These are phyloP conservation scores for Acestrorhynchus altus DNA, from an alignment of 2,797 vertebrate genomes.

Conservation along the genomic window DNA sequence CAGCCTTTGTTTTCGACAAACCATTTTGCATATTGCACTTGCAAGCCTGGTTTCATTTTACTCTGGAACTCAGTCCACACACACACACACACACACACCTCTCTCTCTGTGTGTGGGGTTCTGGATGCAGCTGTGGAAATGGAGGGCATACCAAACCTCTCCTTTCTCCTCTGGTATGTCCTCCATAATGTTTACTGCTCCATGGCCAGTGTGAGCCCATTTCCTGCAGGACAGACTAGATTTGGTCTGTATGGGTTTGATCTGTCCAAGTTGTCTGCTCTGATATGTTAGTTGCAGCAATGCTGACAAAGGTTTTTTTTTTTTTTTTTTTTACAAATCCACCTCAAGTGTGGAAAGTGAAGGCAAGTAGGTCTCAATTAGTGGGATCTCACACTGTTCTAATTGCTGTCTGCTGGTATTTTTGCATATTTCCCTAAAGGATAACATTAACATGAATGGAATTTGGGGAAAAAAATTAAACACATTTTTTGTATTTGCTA, in stretches of 20 bases:
- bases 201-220: neutral
- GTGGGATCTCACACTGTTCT: neutral
- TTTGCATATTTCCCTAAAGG: too few species aligned
- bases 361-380: neutral
- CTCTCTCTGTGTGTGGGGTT: neutral
- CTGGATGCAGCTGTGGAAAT: neutral
- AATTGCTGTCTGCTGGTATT: too few species aligned
- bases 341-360: too few species aligned
- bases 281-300: neutral
- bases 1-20: neutral
- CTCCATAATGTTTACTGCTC: neutral
- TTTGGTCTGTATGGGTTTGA: neutral
- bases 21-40: constrained; percentile 11
- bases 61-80: neutral
- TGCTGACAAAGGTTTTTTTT: neutral
- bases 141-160: neutral
- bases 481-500: too few species aligned
- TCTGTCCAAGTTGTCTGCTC: neutral
- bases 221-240: neutral
- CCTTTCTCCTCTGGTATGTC: constrained; percentile 22
- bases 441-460: too few species aligned
- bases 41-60: constrained; percentile 13
- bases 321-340: neutral
- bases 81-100: neutral
- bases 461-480: too few species aligned